These are phyloP conservation scores for Drosophila hydei DNA, from an alignment of 1,140 invertebrate genomes.

Conservation along the genomic window DNA sequence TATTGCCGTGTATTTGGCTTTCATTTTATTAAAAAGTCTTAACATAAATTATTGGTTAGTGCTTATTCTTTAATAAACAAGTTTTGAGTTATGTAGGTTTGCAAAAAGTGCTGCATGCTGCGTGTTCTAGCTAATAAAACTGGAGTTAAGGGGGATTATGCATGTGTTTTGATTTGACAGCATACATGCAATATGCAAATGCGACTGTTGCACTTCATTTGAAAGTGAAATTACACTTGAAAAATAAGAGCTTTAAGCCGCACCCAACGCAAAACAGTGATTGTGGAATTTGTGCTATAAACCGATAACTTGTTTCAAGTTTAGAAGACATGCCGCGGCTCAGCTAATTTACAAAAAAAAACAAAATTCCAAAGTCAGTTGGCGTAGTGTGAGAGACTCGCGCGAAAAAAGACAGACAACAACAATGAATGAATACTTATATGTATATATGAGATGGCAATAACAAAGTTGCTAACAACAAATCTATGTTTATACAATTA, in stretches of 20 bases:
- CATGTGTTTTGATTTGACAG: conserved; percentile 20
- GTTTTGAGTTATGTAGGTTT: conserved; percentile 48
- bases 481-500: conserved; percentile 55
- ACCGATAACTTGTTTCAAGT: conserved; percentile 52
- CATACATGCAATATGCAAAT: conserved; percentile 39
- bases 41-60: conserved; percentile 67
- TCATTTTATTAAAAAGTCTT: conserved; percentile 39
- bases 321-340: conserved; percentile 41
- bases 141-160: neutral
- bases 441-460: conserved; percentile 32
- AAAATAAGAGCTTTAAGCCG: conserved; percentile 12
- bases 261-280: conserved; percentile 40
- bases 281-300: conserved; percentile 41
- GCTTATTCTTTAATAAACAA: conserved; percentile 58
- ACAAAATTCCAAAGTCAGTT: conserved; percentile 55
- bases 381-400: conserved; percentile 39
- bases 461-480: conserved; percentile 15
- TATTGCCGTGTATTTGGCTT: conserved; percentile 18
- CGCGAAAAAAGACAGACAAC: conserved; percentile 39
- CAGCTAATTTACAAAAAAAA: conserved; percentile 14
- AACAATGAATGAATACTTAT: conserved; percentile 11
- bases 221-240: conserved; percentile 61
- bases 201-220: conserved; percentile 7
- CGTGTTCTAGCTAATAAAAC: conserved; percentile 26
- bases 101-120: conserved; percentile 37